A percentile compares a stretch with the other conserved stretches of the same genome.
phyloP scores from a whole-genome alignment of 2,113 vertebrate species.

The Ifrita kowaldi region DNA sequence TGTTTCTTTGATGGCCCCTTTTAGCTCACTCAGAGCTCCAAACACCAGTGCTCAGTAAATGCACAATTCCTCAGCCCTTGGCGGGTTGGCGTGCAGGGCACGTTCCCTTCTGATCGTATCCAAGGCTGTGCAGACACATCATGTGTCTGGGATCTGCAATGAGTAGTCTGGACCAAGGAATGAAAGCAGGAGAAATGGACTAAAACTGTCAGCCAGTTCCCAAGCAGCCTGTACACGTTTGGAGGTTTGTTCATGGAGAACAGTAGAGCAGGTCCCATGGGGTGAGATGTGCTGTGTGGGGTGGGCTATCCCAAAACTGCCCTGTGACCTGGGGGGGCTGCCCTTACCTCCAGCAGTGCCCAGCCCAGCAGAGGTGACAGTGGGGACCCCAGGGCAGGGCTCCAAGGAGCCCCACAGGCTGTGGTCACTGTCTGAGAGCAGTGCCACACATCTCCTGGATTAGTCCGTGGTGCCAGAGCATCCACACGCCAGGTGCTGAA shows the following conservation, averaged over 20 bases:
- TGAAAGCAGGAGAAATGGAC: not conserved
- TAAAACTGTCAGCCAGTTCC: not conserved
- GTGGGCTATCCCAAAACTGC: not conserved
- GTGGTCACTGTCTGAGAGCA: not conserved
- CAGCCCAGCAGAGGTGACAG: not conserved
- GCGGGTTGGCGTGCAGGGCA: not conserved
- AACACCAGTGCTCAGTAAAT: not conserved
- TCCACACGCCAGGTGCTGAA: rapidly evolving
- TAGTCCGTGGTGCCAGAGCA: not conserved
- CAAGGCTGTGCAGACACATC: not conserved
- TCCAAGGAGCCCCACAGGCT: not conserved
- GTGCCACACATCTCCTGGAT: not conserved
- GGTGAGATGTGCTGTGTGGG: not conserved
- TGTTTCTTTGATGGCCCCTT: not conserved
- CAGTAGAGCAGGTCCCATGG: not conserved
- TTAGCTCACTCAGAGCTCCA: not conserved
- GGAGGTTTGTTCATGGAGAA: not conserved
- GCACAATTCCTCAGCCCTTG: not conserved
- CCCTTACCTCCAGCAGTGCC: not conserved
- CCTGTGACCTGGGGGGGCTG: not conserved
- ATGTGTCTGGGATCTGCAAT: not conserved
- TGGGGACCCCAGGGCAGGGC: not conserved
- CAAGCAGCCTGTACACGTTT: not conserved
- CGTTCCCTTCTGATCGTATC: not conserved
- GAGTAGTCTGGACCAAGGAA: not conserved